phyloP scores from a whole-genome alignment of 2,888 invertebrate species.

The Pandemis cinnamomeana region DNA sequence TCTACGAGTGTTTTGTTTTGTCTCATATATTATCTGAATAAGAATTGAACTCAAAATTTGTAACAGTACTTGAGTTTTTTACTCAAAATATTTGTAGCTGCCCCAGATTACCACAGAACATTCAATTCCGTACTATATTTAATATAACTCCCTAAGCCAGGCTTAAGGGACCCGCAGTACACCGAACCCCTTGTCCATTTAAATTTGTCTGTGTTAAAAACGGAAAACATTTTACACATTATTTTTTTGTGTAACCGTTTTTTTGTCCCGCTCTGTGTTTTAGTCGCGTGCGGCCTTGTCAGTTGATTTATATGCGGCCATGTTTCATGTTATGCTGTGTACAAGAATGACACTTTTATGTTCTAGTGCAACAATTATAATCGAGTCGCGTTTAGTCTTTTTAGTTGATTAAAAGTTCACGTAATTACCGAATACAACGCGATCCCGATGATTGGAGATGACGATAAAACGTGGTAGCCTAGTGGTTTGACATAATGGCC shows the following conservation, averaged over 20 bases:
- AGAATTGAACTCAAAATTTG: too few species aligned
- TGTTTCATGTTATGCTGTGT: slow-evolving; percentile 39
- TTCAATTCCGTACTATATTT: slow-evolving; percentile 6
- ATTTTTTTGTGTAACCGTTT: slow-evolving; percentile 26
- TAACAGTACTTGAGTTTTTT: too few species aligned
- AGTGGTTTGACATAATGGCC: too few species aligned
- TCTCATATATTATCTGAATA: too few species aligned
- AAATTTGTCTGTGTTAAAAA: slow-evolving; percentile 36
- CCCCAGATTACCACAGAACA: background rate
- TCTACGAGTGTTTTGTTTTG: too few species aligned
- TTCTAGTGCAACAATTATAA: slow-evolving; percentile 40
- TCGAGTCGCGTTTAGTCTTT: slow-evolving; percentile 13
- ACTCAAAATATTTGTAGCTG: too few species aligned
- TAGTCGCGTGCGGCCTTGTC: slow-evolving; percentile 37
- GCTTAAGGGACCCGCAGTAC: slow-evolving; percentile 29
- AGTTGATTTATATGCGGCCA: slow-evolving; percentile 37
- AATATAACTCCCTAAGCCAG: slow-evolving; percentile 15
- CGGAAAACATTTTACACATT: slow-evolving; percentile 27
- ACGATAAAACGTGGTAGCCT: background rate
- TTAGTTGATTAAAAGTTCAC: background rate
- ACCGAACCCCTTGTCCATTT: slow-evolving; percentile 33
- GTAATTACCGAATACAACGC: background rate
- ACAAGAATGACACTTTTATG: slow-evolving; percentile 41
- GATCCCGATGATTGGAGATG: background rate
- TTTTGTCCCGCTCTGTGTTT: slow-evolving; percentile 34